Percentiles rank a stretch among this genome's conserved stretches.
phyloP scores from a whole-genome alignment of 35 echinoderm and acorn worm genomes.

The Eucidaris tribuloides region DNA sequence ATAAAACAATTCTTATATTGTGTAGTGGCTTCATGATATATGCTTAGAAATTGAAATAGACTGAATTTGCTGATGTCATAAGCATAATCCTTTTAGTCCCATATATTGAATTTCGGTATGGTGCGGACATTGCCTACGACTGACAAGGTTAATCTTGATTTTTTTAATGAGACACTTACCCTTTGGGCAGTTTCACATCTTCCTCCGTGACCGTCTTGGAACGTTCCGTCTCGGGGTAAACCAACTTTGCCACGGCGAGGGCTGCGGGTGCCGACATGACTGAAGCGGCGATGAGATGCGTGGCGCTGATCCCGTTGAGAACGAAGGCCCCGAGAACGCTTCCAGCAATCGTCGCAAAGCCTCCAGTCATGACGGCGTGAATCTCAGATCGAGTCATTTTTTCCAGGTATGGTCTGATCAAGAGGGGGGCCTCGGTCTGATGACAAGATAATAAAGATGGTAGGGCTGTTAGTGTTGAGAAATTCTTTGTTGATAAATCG shows the following conservation, averaged over 20 bases:
- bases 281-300: conserved; percentile 71
- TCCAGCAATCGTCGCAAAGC: conserved; percentile 85
- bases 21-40: no score
- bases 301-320: conserved; percentile 66
- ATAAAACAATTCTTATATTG: no score
- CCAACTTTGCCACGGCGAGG: conserved; percentile 71
- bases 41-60: no score
- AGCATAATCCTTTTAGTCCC: no score
- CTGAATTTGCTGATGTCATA: no score
- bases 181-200: conserved; percentile 68
- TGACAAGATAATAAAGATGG: background rate
- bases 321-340: conserved; percentile 77
- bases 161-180: no score
- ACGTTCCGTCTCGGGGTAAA: conserved; percentile 71
- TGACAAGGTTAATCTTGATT: no score
- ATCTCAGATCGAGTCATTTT: conserved; percentile 72
- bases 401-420: conserved; percentile 64
- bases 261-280: conserved; percentile 91
- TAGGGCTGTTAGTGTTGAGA: background rate
- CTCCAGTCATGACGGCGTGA: conserved; percentile 85
- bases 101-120: no score
- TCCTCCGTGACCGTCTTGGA: conserved; percentile 51
- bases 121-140: no score
- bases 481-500: no score
- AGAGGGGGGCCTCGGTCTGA: conserved; percentile 80